Percentiles rank a stretch among this genome's conserved stretches.
phyloP scores from a whole-genome alignment of 2,888 invertebrate species.

The Cephus pulcher region DNA sequence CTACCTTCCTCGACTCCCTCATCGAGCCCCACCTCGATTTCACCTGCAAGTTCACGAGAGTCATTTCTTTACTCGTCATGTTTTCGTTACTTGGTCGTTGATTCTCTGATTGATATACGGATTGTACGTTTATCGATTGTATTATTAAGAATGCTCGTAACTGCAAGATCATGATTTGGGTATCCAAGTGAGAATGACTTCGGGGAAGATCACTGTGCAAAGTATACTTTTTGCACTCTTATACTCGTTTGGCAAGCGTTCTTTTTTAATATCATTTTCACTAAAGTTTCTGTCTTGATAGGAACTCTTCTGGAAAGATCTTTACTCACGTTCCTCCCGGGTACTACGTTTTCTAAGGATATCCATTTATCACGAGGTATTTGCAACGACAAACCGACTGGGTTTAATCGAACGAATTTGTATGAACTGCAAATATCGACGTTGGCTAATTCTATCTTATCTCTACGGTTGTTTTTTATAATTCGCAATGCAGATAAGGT shows the following conservation, averaged over 20 bases:
- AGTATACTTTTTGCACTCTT: neutral
- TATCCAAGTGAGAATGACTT: neutral
- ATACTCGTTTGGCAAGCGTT: neutral
- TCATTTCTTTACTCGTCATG: neutral
- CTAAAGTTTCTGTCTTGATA: neutral
- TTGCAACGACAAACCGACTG: neutral
- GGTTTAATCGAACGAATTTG: neutral
- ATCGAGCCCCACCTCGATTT: constrained; percentile 44
- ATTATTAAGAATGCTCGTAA: neutral
- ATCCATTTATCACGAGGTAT: neutral
- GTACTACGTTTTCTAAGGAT: neutral
- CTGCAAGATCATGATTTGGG: neutral
- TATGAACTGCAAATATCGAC: neutral
- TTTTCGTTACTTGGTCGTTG: too few relatives aligned
- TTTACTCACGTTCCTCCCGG: neutral
- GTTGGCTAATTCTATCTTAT: neutral
- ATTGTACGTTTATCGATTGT: too few relatives aligned
- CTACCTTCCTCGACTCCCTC: constrained; percentile 51
- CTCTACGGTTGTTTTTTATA: neutral
- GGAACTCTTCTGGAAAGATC: neutral
- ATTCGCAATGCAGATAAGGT: neutral
- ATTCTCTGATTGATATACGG: too few relatives aligned
- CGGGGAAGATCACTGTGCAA: neutral
- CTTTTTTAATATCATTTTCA: neutral
- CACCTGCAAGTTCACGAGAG: constrained; percentile 32